Evolutionary conservation across 2,113 vertebrate species (phyloP).

Genomic region (Nettapus auritus): DNA sequence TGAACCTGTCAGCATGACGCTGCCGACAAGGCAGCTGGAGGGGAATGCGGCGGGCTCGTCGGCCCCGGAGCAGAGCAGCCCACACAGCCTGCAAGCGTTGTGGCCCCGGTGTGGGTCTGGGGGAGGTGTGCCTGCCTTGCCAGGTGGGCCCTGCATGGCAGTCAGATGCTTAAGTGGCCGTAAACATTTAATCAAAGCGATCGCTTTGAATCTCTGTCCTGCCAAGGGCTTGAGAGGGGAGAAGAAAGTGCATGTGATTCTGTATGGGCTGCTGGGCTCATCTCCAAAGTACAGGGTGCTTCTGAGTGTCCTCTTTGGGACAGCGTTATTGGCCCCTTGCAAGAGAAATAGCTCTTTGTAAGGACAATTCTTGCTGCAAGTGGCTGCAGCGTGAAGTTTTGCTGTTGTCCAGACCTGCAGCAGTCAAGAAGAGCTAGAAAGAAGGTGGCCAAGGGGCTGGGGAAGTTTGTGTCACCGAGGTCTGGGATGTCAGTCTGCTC

Average conservation of each 20-base stretch:
- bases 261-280: neutral
- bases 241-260: neutral
- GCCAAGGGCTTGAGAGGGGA: neutral
- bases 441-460: neutral
- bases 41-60: neutral
- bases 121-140: slow-evolving; percentile 10
- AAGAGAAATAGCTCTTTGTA: neutral
- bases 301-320: neutral
- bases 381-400: neutral
- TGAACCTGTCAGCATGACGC: slow-evolving; percentile 46
- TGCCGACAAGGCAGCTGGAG: slow-evolving; percentile 22
- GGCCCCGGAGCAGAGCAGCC: neutral
- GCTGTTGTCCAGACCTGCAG: neutral
- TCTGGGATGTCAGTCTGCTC: neutral
- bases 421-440: neutral
- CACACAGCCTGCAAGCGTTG: slow-evolving; percentile 44
- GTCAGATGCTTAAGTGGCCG: slow-evolving; percentile 30
- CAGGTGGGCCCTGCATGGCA: slow-evolving; percentile 16
- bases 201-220: neutral
- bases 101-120: neutral
- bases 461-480: neutral
- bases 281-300: neutral
- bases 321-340: neutral
- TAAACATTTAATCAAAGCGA: slow-evolving; percentile 7
- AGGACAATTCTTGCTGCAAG: neutral